Base-by-base conservation (phyloP, 2,797 vertebrate species). In the Taenioides sp. region DNA sequence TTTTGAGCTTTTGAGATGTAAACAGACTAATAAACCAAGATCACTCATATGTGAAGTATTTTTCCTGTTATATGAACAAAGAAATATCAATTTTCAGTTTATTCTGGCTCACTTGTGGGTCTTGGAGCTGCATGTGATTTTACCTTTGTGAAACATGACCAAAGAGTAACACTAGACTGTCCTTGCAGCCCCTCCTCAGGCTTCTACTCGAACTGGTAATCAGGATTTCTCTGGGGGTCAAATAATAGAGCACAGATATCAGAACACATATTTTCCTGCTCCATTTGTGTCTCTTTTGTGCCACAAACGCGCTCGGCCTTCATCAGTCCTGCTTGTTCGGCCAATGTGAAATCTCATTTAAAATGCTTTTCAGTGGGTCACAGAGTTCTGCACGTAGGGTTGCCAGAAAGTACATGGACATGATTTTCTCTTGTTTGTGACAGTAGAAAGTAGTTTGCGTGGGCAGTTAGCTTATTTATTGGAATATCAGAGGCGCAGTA, bases 141-240 rank as follows among this genome's bases (percentile, higher is more conserved):
- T 43, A 61, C 59, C 59, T 22, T 43, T 23, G 34, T 40, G 18
- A 63, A 27, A 63, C n/a, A 43, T 22, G 28, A 34, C 31, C 11
- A 63, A 63, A 37, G 28, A 5, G 5, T 1, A 5, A 9, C 28
- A n/a, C 28, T 12, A 20, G 5, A 2, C 75, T 59, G 34, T 63
- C 59, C 72, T 58, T 75, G 31, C 79, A 66, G 72, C 40, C 64
- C 67, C 65, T 78, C 72, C 64, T 37, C 57, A 71, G 73, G 47
- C 67, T 76, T 69, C 43, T 77, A 79, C 75, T 69, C 74, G 80
- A 76, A 75, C 76, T 84, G 67, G 69, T 84, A 86, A 90, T 89
- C 79, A 90, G 68, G 75, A 84, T 82, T 79, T 64, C 76, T 74
- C 84, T 75, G 77, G 64, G 80, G 84, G 87, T 77, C 47, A 83